These are phyloP conservation scores for Pyrrhia umbra DNA, from an alignment of 2,888 invertebrate genomes.

Conservation along the genomic window DNA sequence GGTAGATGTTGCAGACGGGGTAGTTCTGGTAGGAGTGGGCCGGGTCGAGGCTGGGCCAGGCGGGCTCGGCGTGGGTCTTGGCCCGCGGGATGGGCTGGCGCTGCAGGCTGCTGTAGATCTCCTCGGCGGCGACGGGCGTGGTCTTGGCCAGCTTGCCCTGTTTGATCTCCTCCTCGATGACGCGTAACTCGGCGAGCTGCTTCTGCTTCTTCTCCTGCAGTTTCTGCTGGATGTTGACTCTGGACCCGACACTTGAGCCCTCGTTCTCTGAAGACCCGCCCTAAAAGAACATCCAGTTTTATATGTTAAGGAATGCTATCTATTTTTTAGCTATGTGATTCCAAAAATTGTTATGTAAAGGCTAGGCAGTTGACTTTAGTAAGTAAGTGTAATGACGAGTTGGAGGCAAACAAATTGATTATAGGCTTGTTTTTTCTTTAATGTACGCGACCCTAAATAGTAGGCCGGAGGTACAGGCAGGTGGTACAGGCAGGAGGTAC, in stretches of 20 bases:
- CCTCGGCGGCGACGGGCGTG: slow-evolving; percentile 88
- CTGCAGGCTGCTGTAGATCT: slow-evolving; percentile 88
- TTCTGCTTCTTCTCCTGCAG: slow-evolving; percentile 96
- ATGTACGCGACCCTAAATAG: too few relatives aligned
- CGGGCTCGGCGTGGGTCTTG: slow-evolving; percentile 91
- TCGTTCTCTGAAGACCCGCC: slow-evolving; percentile 94
- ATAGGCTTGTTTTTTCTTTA: too few relatives aligned
- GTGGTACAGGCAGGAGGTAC: too few relatives aligned
- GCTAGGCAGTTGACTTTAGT: too few relatives aligned
- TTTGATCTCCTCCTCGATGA: slow-evolving; percentile 95
- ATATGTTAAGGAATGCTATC: too few relatives aligned
- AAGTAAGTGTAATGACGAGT: too few relatives aligned
- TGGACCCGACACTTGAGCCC: slow-evolving; percentile 93
- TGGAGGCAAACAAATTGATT: too few relatives aligned
- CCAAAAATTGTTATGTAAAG: too few relatives aligned
- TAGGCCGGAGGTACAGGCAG: too few relatives aligned
- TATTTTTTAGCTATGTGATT: too few relatives aligned
- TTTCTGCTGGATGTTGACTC: slow-evolving; percentile 96
- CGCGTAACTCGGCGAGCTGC: slow-evolving; percentile 95
- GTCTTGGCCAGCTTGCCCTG: slow-evolving; percentile 93
- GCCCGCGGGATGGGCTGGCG: slow-evolving; percentile 93
- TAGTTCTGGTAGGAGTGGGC: slow-evolving; percentile 87
- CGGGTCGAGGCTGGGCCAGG: slow-evolving; percentile 87
- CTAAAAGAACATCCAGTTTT: too few relatives aligned
- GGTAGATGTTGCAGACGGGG: slow-evolving; percentile 83